Evolutionary conservation across 1,140 invertebrate species (phyloP).

Genomic region (Aphaenogaster rudis): DNA sequence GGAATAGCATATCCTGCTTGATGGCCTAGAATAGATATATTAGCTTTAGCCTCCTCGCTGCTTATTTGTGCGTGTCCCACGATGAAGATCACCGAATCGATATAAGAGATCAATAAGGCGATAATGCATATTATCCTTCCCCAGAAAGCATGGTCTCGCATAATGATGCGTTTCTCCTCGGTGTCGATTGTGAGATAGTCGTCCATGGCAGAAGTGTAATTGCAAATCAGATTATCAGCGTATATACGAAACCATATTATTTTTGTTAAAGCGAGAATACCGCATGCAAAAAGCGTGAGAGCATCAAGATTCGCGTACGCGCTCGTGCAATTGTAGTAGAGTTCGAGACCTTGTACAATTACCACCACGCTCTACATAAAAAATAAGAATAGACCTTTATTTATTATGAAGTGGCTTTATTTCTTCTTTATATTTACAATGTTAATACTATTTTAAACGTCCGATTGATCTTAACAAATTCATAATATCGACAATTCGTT

Average conservation of each 20-base stretch:
- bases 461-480: not conserved
- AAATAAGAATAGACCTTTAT: slow-evolving; percentile 2
- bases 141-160: slow-evolving; percentile 56
- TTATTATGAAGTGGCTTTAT: not conserved
- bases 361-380: slow-evolving; percentile 41
- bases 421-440: not conserved
- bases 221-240: not conserved
- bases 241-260: slow-evolving; percentile 36
- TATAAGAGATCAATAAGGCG: slow-evolving; percentile 36
- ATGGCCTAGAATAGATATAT: not conserved
- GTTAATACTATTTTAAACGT: not conserved
- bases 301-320: slow-evolving; percentile 47
- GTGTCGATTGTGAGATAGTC: slow-evolving; percentile 41
- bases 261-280: slow-evolving; percentile 50
- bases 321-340: slow-evolving; percentile 40
- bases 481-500: not conserved
- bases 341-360: slow-evolving; percentile 16
- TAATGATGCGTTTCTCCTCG: slow-evolving; percentile 13
- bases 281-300: slow-evolving; percentile 28
- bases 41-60: not conserved
- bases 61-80: not conserved
- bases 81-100: slow-evolving; percentile 4
- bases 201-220: slow-evolving; percentile 55
- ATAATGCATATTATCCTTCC: slow-evolving; percentile 13
- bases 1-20: slow-evolving; percentile 43